These are phyloP conservation scores for Galeopterus variegatus DNA, from an alignment of 2,113 vertebrate genomes.

Conservation along the genomic window DNA sequence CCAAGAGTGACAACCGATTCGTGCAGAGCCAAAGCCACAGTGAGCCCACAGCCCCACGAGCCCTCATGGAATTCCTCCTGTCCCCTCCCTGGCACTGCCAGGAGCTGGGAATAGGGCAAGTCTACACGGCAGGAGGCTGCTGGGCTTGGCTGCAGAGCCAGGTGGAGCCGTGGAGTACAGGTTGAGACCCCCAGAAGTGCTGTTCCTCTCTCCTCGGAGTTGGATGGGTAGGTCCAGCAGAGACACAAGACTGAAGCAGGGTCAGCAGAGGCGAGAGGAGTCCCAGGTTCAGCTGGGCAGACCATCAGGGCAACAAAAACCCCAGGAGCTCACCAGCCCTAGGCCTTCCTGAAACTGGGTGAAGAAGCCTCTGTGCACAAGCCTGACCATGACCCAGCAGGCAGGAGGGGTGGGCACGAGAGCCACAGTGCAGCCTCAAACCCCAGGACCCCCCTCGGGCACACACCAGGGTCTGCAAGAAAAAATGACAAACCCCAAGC, in stretches of 20 bases:
- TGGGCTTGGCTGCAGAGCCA: not conserved
- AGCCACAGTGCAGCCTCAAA: rapidly evolving
- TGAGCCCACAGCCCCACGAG: not conserved
- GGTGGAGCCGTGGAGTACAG: no score
- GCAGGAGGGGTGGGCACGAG: no score
- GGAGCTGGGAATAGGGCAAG: rapidly evolving
- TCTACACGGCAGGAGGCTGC: rapidly evolving
- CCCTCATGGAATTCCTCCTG: not conserved
- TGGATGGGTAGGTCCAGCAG: rapidly evolving
- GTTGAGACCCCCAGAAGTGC: not conserved
- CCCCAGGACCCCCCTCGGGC: not conserved
- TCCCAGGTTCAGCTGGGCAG: not conserved
- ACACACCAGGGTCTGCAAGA: not conserved
- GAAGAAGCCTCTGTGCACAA: no score
- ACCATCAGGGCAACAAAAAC: not conserved
- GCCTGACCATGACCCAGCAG: no score
- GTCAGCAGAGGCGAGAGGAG: not conserved
- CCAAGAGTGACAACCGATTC: not conserved
- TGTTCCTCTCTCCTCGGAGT: not conserved
- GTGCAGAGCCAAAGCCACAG: rapidly evolving
- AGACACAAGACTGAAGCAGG: no score
- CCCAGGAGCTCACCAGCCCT: not conserved
- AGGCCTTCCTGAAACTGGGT: rapidly evolving
- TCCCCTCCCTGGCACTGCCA: rapidly evolving
- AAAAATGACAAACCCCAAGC: not conserved